phyloP scores from a whole-genome alignment of 2,113 vertebrate genomes.

The Sinocyclocheilus grahami region DNA sequence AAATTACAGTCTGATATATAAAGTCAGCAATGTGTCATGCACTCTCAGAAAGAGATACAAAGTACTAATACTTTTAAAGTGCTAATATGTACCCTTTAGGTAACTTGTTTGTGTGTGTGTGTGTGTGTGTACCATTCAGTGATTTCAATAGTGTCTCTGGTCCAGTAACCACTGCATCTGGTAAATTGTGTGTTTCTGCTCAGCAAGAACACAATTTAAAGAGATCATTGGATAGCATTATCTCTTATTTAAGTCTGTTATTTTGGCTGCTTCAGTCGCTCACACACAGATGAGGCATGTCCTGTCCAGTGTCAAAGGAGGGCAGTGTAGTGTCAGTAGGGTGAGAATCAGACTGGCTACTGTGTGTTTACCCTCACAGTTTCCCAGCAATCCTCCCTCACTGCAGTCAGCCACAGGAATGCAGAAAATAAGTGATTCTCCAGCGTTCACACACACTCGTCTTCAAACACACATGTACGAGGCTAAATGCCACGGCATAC shows the following conservation, averaged over 20 bases:
- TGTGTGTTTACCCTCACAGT: constrained; percentile 50
- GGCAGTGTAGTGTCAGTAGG: constrained; percentile 27
- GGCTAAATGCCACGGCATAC: background rate
- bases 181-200: background rate
- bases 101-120: too few relatives aligned
- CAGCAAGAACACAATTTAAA: background rate
- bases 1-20: too few relatives aligned
- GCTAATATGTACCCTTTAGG: too few relatives aligned
- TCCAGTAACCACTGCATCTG: background rate
- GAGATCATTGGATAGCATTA: background rate
- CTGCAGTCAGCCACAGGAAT: constrained; percentile 26
- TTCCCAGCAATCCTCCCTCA: constrained; percentile 42
- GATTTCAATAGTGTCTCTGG: background rate
- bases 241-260: background rate
- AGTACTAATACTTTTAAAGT: too few relatives aligned
- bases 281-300: constrained; percentile 22
- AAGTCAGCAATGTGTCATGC: background rate
- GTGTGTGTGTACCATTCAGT: background rate
- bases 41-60: too few relatives aligned
- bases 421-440: constrained; percentile 34
- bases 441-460: constrained; percentile 26
- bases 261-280: background rate
- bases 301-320: constrained; percentile 16
- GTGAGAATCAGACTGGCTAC: constrained; percentile 42
- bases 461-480: constrained; percentile 8